Evolutionary conservation across 2,888 invertebrate species (phyloP), one percentile per base, ranked within the genome.

Genomic region (Cylindroiulus punctatus): DNA sequence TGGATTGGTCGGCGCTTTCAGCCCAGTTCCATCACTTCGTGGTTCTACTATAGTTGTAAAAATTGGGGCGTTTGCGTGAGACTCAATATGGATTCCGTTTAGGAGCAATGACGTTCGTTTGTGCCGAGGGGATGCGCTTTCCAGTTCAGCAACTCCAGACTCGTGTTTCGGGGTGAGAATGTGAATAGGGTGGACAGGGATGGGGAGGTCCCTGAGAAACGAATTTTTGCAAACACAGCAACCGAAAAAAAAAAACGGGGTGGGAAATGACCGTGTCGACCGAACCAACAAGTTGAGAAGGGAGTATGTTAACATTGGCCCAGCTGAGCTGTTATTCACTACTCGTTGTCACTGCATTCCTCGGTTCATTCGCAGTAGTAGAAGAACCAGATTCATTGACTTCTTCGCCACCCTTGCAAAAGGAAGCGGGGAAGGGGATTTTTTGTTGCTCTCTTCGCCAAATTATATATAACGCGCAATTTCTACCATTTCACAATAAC

Each of bases 61-160:
- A 47, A 47, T 17, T 47, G 47, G 47, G 19, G 40, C 40, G 40
- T 40, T 47, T 47, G 47, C 40, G 14, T 14, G 47, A 10, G 42
- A 42, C 47, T 47, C 47, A 47, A 47, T 14, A 47, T 47, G 47
- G 47, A 47, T 14, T 5, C 47, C 47, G 40, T 8, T 40, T 40
- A 8, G 14, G 47, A 47, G 47, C 47, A 47, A 47, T 47, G 47
- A 47, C 47, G 47, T 47, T 47, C 19, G 42, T n/a, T n/a, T 8
- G 40, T 8, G 40, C 40, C 8, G 2, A 17, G 47, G 47, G 47
- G 47, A 47, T 47, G 47, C 47, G 12, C 47, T 47, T 47, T 47
- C 47, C 47, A 47, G 47, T 47, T 47, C 47, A 47, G 47, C 47
- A 47, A 47, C 47, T 47, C 47, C 47, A 47, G 47, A 47, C 47